Base-by-base conservation (phyloP, 2,797 vertebrate species). In the Chloroceryle amazona region DNA sequence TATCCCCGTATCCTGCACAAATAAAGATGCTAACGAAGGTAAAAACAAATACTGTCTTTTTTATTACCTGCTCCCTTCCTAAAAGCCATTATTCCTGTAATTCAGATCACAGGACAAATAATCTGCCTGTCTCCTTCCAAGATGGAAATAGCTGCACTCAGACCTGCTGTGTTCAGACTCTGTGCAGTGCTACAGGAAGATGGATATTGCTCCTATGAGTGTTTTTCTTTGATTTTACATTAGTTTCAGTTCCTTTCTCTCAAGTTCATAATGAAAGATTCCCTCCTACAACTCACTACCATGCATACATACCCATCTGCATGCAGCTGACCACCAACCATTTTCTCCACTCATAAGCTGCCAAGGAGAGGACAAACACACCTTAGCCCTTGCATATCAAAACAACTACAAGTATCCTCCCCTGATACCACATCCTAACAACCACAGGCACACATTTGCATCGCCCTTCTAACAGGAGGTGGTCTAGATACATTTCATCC, bases 181-280 rank as follows among this genome's bases (percentile, higher is more conserved):
- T 9, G 16, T 54, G 37, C 39, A 67, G 39, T 19, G 58, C 66
- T 62, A 54, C 25, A 66, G 37, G n/a, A 51, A 51, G 62, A 46
- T 8, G 10, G 26, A 25, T 66, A 17, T 44, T 51, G 54, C 51
- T 87, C 55, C 84, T 28, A 1, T 15, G 17, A 74, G 49, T 31
- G 44, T 12, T 83, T 71, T 70, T 11, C 6, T 95, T 89, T 44
- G 44, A 28, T 74, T 85, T 86, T 14, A 66, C 52, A 52, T 29
- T 47, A 33, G 22, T 42, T 94, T 63, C 37, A 63, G 17, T 33
- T 87, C 51, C 47, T 85, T 85, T 76, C 26, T 54, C 78, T 87
- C 35, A 20, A n/a, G 73, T 28, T 62, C 21, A 6, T 22, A 66
- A 60, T 10, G 11, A 87, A 82, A 82, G 17, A 39, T 54, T 47